A percentile compares a stretch with the other conserved stretches of the same genome.
Evolutionary conservation across 2,797 vertebrate genomes (phyloP).

Genomic region (Catostomus latipinnis): DNA sequence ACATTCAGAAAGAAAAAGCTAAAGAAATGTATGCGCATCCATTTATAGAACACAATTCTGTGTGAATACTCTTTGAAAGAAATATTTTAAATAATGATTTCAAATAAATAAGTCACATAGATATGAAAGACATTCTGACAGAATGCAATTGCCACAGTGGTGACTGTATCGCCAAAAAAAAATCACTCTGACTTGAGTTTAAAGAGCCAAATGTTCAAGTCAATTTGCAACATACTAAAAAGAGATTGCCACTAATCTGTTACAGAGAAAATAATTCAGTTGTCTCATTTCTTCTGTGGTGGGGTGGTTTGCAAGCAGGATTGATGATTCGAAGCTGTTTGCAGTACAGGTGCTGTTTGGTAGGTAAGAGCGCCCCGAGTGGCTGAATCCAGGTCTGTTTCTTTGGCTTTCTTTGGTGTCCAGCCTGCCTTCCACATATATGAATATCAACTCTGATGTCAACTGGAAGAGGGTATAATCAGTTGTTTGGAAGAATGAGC

Average conservation of each 20-base stretch:
- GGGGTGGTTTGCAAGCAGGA: slow-evolving; percentile 32
- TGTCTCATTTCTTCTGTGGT: slow-evolving; percentile 61
- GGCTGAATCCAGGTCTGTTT: slow-evolving; percentile 76
- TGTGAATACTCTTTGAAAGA: slow-evolving; percentile 63
- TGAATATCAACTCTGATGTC: slow-evolving; percentile 68
- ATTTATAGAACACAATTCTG: slow-evolving; percentile 30
- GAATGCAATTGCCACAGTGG: slow-evolving; percentile 65
- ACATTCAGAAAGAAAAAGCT: slow-evolving; percentile 56
- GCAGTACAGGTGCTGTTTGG: slow-evolving; percentile 60
- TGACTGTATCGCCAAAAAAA: slow-evolving; percentile 50
- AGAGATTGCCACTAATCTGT: slow-evolving; percentile 48
- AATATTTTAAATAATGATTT: slow-evolving; percentile 78
- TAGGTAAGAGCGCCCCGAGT: slow-evolving; percentile 61
- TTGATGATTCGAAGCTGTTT: slow-evolving; percentile 42
- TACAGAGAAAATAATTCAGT: slow-evolving; percentile 34
- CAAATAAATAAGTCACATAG: slow-evolving; percentile 78
- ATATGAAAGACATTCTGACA: slow-evolving; percentile 78
- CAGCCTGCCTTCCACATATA: slow-evolving; percentile 62
- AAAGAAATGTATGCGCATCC: slow-evolving; percentile 64
- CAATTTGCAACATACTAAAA: slow-evolving; percentile 60
- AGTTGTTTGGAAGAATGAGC: slow-evolving; percentile 18
- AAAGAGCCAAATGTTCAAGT: slow-evolving; percentile 29
- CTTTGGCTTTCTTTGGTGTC: slow-evolving; percentile 88
- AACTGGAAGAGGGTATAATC: slow-evolving; percentile 76
- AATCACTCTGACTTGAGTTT: slow-evolving; percentile 38